Conservation (phyloP, 2,797 vertebrate genomes). For the Tympanoctomys barrerae region DNA sequence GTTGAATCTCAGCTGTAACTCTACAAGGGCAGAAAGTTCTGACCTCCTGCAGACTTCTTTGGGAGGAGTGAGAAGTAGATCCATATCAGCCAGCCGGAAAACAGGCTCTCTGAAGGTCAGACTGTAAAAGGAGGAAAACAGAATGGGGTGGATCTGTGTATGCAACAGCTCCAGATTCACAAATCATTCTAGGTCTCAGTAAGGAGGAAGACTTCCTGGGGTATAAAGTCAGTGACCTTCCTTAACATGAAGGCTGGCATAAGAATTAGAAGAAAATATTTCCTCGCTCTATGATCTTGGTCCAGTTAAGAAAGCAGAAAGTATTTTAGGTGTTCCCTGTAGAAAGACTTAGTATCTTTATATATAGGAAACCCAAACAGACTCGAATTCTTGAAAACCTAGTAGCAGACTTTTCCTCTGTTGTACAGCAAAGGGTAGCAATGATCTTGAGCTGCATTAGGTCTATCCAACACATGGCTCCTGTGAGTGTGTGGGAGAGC, state of each 20-base stretch:
- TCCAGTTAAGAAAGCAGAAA: constrained; percentile 23
- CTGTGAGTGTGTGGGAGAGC: too few relatives aligned
- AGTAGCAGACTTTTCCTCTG: background rate
- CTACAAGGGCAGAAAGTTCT: background rate
- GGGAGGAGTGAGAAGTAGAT: background rate
- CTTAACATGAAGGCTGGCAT: background rate
- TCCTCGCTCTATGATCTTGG: background rate
- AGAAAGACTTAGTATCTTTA: constrained; percentile 1
- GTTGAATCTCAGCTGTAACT: background rate
- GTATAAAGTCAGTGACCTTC: background rate
- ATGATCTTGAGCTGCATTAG: background rate
- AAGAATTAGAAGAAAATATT: constrained; percentile 41
- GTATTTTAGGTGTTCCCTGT: background rate
- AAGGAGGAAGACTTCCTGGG: background rate
- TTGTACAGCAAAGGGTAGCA: background rate
- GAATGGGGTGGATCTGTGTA: background rate
- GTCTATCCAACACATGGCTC: background rate
- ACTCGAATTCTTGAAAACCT: background rate
- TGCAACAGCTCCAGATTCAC: background rate
- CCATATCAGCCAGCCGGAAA: background rate
- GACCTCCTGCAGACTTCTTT: background rate
- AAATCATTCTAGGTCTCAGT: background rate
- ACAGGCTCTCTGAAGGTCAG: background rate
- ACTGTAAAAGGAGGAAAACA: background rate
- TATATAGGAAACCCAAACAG: background rate